A percentile compares a stretch with the other conserved stretches of the same genome.
Evolutionary conservation across 2,113 vertebrate genomes (phyloP).

Genomic region (Pygathrix nemaeus): DNA sequence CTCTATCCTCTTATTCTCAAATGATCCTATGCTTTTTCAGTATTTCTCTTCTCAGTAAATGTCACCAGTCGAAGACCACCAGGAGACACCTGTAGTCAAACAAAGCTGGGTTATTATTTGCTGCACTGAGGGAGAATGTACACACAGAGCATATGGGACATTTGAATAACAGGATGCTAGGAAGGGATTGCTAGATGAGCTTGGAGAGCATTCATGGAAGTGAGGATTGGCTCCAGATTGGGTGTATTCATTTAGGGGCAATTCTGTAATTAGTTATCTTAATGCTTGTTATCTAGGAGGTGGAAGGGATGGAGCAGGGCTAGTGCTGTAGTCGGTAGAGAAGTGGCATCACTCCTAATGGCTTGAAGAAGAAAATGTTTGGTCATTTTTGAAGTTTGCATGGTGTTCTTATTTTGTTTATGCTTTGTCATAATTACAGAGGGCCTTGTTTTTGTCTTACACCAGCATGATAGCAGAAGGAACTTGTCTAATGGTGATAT

Average conservation of each 20-base stretch:
- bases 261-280: not conserved
- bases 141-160: too few species aligned
- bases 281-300: not conserved
- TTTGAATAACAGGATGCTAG: not conserved
- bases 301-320: not conserved
- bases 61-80: not conserved
- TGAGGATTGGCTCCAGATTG: not conserved
- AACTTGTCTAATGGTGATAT: not conserved
- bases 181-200: not conserved
- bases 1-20: not conserved
- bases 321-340: not conserved
- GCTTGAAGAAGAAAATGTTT: not conserved
- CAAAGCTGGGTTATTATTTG: not conserved
- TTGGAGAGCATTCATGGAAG: not conserved
- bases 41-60: not conserved
- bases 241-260: not conserved
- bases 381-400: not conserved
- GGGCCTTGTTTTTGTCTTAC: not conserved
- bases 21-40: not conserved
- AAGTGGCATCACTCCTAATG: not conserved
- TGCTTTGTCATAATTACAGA: not conserved
- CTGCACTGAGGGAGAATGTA: too few species aligned
- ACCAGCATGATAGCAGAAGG: not conserved
- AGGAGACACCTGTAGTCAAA: not conserved
- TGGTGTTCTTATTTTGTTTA: not conserved